Conservation (phyloP, 1,140 invertebrate species). For the Fragariocoptes setiger region DNA sequence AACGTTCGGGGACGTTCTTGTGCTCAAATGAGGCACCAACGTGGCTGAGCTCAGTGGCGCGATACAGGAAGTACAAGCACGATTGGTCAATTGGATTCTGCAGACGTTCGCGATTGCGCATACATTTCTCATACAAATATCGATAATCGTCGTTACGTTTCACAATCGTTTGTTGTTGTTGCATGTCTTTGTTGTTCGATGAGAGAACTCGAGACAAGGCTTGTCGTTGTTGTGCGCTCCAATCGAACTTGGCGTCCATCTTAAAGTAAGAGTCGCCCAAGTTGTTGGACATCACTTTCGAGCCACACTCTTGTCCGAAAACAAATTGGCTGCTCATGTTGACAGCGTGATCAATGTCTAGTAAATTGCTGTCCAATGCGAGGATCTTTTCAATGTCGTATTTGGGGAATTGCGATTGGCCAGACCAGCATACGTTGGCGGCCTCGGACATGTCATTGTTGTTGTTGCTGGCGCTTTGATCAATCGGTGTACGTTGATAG, state of each 20-base stretch:
- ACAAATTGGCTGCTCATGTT: neutral
- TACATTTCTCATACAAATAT: neutral
- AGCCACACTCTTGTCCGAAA: neutral
- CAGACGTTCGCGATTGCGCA: neutral
- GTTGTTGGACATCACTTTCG: neutral
- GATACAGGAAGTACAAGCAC: neutral
- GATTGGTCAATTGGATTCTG: neutral
- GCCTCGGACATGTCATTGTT: too few species aligned
- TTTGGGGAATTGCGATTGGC: neutral
- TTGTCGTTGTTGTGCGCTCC: neutral
- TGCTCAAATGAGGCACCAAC: neutral
- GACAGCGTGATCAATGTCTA: neutral
- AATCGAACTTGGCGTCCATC: neutral
- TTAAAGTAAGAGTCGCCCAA: too few species aligned
- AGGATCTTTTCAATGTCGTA: neutral
- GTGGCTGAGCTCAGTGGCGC: neutral
- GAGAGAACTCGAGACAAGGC: neutral
- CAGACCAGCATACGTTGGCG: neutral
- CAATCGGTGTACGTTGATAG: neutral
- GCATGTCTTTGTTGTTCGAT: neutral
- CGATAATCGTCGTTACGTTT: neutral
- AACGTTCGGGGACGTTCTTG: neutral
- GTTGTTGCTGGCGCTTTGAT: neutral
- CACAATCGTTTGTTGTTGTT: neutral
- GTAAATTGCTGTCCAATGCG: too few species aligned